Evolutionary conservation across 1,140 invertebrate species (phyloP).

Genomic region (Drosophila eugracilis): DNA sequence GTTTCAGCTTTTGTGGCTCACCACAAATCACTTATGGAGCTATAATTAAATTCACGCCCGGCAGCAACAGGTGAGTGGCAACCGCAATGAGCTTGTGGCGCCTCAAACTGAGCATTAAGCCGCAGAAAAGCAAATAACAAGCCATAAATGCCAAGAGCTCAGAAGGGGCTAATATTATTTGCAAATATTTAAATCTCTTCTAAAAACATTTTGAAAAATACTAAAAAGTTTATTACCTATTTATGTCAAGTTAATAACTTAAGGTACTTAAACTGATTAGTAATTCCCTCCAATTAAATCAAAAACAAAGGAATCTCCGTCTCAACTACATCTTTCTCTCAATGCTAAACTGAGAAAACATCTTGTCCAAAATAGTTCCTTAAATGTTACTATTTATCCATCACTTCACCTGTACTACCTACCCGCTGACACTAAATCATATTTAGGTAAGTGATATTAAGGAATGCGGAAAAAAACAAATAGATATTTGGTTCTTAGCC

Average conservation of each 20-base stretch:
- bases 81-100: not conserved
- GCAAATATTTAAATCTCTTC: no score
- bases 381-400: no score
- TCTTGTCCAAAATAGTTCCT: no score
- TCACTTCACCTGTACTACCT: no score
- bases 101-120: slow-evolving; percentile 1
- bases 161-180: not conserved
- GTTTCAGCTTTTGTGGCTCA: slow-evolving; percentile 16
- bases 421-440: slow-evolving; percentile 30
- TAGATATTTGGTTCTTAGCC: slow-evolving; percentile 27
- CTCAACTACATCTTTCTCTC: no score
- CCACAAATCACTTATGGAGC: slow-evolving; percentile 65
- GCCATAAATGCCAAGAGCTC: slow-evolving; percentile 35
- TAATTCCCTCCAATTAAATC: no score
- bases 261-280: no score
- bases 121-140: slow-evolving; percentile 43
- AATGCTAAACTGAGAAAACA: no score
- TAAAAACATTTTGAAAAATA: no score
- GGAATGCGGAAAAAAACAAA: slow-evolving; percentile 28
- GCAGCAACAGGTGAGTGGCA: slow-evolving; percentile 51
- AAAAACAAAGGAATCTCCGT: no score
- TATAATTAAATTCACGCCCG: slow-evolving; percentile 55
- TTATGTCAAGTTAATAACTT: no score
- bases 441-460: slow-evolving; percentile 19
- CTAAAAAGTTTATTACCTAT: no score